phyloP scores from a whole-genome alignment of 2,797 vertebrate genomes.

The Macroramphosus scolopax region DNA sequence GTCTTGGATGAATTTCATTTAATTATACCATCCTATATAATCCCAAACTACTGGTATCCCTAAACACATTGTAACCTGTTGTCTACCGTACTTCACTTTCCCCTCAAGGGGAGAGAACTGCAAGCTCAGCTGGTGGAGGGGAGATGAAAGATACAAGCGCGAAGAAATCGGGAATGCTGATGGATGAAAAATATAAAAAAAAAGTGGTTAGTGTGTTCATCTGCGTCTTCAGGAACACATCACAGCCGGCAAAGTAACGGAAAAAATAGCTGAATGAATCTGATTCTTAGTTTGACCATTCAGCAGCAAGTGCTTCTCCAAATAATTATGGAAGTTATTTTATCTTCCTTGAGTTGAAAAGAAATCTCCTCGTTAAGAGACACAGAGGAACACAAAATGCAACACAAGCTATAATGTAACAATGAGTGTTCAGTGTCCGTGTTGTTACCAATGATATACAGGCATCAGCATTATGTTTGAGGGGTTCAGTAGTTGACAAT shows the following conservation, averaged over 20 bases:
- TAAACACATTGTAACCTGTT: constrained; percentile 24
- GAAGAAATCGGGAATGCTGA: too few species aligned
- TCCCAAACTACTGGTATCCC: constrained; percentile 30
- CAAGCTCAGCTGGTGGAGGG: constrained; percentile 32
- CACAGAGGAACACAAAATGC: too few species aligned
- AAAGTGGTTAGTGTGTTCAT: too few species aligned
- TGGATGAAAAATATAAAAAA: too few species aligned
- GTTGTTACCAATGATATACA: constrained; percentile 13
- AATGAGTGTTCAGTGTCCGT: background rate
- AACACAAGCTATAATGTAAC: constrained; percentile 1
- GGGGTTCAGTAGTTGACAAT: too few species aligned
- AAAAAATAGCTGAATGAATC: too few species aligned
- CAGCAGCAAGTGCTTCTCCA: constrained; percentile 41
- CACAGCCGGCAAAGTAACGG: too few species aligned
- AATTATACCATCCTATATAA: constrained; percentile 9
- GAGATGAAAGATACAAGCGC: background rate
- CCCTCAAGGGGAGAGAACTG: constrained; percentile 1
- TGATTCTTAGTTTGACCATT: constrained; percentile 4
- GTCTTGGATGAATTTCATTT: too few species aligned
- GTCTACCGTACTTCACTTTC: constrained; percentile 23
- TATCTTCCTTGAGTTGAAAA: background rate
- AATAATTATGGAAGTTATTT: constrained; percentile 11
- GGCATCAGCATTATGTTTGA: too few species aligned
- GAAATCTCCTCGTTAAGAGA: constrained; percentile 3
- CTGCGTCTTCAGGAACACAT: too few species aligned